A percentile compares a stretch with the other conserved stretches of the same genome.
phyloP scores from a whole-genome alignment of 2,113 vertebrate species.

The Ailurus styani region DNA sequence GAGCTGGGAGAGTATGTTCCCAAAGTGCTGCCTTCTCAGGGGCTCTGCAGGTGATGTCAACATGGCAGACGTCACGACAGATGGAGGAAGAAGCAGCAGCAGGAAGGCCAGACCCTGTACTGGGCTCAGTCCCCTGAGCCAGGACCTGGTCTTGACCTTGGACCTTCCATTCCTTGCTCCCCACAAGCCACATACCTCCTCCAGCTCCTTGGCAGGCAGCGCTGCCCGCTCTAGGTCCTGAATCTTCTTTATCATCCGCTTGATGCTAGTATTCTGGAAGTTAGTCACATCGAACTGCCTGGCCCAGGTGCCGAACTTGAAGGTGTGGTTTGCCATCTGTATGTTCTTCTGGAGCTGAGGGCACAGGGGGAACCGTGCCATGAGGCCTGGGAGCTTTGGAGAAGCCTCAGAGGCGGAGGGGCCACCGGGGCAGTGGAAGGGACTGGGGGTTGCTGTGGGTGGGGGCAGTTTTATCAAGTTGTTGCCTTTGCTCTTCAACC shows the following conservation, averaged over 20 bases:
- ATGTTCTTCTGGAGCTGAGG: constrained; percentile 89
- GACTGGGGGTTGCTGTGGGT: rapidly evolving
- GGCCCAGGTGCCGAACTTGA: constrained; percentile 85
- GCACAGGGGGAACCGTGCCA: background rate
- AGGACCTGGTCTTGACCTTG: background rate
- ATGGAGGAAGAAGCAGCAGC: background rate
- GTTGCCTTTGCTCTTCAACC: background rate
- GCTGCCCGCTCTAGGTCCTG: constrained; percentile 92
- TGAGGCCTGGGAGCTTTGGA: background rate
- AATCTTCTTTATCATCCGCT: constrained; percentile 90
- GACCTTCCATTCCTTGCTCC: background rate
- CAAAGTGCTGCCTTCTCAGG: background rate
- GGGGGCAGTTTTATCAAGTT: background rate
- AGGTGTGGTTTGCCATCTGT: constrained; percentile 89
- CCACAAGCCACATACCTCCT: constrained; percentile 85
- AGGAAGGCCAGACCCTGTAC: background rate
- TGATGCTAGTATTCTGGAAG: constrained; percentile 87
- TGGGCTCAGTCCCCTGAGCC: background rate
- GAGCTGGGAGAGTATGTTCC: background rate
- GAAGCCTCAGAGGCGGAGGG: background rate
- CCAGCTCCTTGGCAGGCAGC: constrained; percentile 82
- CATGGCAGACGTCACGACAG: background rate
- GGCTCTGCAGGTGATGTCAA: background rate
- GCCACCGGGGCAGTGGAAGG: rapidly evolving
- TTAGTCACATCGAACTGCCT: constrained; percentile 88